Conservation (phyloP, 2,888 invertebrate genomes). For the Hedya salicella region DNA sequence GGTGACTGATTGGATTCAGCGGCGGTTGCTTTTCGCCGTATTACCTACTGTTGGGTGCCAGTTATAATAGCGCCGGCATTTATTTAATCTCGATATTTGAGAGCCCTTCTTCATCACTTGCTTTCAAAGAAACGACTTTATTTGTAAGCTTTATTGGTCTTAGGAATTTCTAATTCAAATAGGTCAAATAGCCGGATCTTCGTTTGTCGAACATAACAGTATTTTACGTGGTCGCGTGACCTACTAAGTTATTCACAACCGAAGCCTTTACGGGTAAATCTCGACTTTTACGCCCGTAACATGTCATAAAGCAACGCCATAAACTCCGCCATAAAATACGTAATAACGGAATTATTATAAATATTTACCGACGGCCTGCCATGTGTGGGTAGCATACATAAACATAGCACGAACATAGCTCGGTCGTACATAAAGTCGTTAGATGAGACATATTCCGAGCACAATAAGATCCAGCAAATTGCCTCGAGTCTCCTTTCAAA, state of each 20-base stretch:
- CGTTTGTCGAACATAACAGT: conserved; percentile 11
- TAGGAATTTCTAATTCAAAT: conserved; percentile 8
- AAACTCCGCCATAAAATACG: conserved; percentile 75
- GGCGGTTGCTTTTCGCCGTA: conserved; percentile 57
- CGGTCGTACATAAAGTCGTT: conserved; percentile 48
- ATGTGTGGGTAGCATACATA: conserved; percentile 44
- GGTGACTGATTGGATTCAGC: conserved; percentile 74
- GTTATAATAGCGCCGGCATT: conserved; percentile 36
- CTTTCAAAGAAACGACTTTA: conserved; percentile 25
- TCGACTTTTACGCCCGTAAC: conserved; percentile 79
- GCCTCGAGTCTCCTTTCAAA: conserved; percentile 41
- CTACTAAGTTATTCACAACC: conserved; percentile 76
- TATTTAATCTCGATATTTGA: conserved; percentile 41
- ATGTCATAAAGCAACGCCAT: conserved; percentile 75
- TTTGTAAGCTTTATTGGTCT: conserved; percentile 37
- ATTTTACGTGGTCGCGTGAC: conserved; percentile 50
- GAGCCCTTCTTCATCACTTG: conserved; percentile 30
- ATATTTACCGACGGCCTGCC: conserved; percentile 64
- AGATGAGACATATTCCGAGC: conserved; percentile 37
- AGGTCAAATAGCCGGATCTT: conserved; percentile 23
- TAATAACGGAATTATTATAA: conserved; percentile 75
- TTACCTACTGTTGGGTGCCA: conserved; percentile 42
- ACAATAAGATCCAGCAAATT: conserved; percentile 40
- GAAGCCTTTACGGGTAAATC: conserved; percentile 76
- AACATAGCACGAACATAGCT: conserved; percentile 49